Conservation (phyloP, 2,113 vertebrate genomes). For the Melanotaenia duboulayi region DNA sequence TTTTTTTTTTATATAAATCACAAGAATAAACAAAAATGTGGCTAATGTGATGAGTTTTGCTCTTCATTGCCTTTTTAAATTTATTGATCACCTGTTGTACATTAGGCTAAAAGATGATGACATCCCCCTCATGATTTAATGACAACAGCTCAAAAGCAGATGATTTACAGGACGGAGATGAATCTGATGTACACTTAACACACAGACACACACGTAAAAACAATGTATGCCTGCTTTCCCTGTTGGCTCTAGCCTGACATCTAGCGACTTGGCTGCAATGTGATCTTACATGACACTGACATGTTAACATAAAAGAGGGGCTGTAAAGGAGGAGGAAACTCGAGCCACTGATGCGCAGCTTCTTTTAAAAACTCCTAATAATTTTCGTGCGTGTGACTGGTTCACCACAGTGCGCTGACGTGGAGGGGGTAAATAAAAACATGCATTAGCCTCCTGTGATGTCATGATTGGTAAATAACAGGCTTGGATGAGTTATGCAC, state of each 20-base stretch:
- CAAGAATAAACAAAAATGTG: slow-evolving; percentile 13
- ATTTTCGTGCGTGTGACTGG: neutral
- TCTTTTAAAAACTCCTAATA: slow-evolving; percentile 25
- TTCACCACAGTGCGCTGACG: slow-evolving; percentile 17
- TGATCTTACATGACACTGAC: slow-evolving; percentile 52
- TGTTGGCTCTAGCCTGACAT: slow-evolving; percentile 80
- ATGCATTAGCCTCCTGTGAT: slow-evolving; percentile 40
- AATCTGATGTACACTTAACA: slow-evolving; percentile 37
- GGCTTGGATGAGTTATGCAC: slow-evolving; percentile 28
- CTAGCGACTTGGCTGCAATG: slow-evolving; percentile 74
- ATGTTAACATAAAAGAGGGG: slow-evolving; percentile 39
- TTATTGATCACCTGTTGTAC: neutral
- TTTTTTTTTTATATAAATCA: slow-evolving; percentile 41
- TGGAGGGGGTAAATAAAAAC: slow-evolving; percentile 29
- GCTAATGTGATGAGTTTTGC: slow-evolving; percentile 6
- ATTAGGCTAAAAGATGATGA: slow-evolving; percentile 23
- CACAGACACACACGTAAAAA: slow-evolving; percentile 41
- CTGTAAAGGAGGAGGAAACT: slow-evolving; percentile 22
- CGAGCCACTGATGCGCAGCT: slow-evolving; percentile 3
- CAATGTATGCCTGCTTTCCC: slow-evolving; percentile 31
- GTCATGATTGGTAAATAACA: slow-evolving; percentile 60
- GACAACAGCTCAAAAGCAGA: slow-evolving; percentile 38
- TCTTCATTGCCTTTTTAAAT: neutral
- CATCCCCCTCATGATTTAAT: slow-evolving; percentile 65
- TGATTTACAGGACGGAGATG: slow-evolving; percentile 46